These are phyloP conservation scores for Clamator glandarius DNA, from an alignment of 2,797 vertebrate species.

Conservation along the genomic window DNA sequence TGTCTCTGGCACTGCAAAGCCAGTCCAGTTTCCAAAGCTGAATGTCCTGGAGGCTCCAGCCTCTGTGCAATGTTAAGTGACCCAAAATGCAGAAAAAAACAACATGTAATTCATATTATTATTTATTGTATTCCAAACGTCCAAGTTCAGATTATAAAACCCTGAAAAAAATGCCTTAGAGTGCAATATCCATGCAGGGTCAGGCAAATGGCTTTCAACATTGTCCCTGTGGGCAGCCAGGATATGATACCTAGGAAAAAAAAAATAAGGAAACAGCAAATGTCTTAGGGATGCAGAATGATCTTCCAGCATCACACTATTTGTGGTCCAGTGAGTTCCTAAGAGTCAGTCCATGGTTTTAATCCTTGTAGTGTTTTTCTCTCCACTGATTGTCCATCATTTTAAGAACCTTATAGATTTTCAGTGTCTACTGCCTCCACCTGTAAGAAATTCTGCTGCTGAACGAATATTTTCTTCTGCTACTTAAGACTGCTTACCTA, in stretches of 20 bases:
- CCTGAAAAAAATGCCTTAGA: not conserved
- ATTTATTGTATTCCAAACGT: slow-evolving; percentile 28
- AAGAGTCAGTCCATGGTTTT: not conserved
- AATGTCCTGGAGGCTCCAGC: not conserved
- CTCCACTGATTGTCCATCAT: not conserved
- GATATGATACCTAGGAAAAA: not conserved
- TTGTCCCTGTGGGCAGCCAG: not conserved
- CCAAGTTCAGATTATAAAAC: not conserved
- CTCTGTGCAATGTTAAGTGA: not conserved
- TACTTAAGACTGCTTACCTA: not conserved
- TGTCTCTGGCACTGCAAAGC: not conserved
- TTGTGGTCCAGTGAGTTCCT: not conserved
- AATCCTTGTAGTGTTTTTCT: not conserved
- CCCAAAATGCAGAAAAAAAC: not conserved
- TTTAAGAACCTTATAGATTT: not conserved
- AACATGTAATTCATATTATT: not conserved
- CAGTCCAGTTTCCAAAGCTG: not conserved
- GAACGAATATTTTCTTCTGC: not conserved
- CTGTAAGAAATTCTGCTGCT: not conserved
- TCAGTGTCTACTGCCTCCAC: not conserved
- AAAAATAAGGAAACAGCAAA: rapidly evolving
- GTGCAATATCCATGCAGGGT: not conserved
- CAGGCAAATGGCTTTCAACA: not conserved
- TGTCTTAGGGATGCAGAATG: not conserved
- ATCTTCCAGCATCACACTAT: not conserved